Evolutionary conservation across 2,113 vertebrate species (phyloP), one percentile per base, ranked within the genome.

Genomic region (Gobiocypris rarus): DNA sequence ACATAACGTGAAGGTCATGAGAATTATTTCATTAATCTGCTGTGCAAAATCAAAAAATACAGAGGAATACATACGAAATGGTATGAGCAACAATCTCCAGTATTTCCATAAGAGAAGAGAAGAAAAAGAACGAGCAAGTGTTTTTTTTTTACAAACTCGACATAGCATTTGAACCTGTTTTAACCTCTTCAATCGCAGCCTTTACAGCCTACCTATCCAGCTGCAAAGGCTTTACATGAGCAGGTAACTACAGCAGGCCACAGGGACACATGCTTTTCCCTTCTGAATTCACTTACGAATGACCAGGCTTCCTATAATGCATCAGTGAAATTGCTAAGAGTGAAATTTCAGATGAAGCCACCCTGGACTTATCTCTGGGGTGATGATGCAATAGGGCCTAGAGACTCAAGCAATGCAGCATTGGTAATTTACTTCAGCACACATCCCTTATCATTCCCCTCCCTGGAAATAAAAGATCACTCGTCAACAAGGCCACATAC

Each of bases 321-420:
- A 77, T 77, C 31, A 77, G 52, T 77, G 75, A 58, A 77, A 77
- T 77, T 76, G 74, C 50, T 56, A 34, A 56, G 74, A 76, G 19
- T 31, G 50, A 34, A 52, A 34, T 76, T 41, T 58, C 50, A 58
- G 28, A 58, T 58, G 75, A 76, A 77, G 75, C 75, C 19, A 56
- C 3, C 19, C 75, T 58, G 17, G 9, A 31, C 75, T 77, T 77
- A 77, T 77, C 75, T 58, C 10, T 77, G 75, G n/a, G 52, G 19
- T 58, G 75, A 77, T 77, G 75, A 77, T 56, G 26, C 75, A 77
- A 77, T 52, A 58, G 75, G 31, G 19, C 75, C 75, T 24, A 56
- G 50, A 58, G 75, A 58, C 28, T 38, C 2, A 1, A 74, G 71
- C 71, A 74, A 74, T 74, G n/a, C 28, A 76, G 9, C 8, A 14